Evolutionary conservation across 2,113 vertebrate genomes (phyloP), one percentile per base, ranked within the genome.

Genomic region (Oncorhynchus kisutch): DNA sequence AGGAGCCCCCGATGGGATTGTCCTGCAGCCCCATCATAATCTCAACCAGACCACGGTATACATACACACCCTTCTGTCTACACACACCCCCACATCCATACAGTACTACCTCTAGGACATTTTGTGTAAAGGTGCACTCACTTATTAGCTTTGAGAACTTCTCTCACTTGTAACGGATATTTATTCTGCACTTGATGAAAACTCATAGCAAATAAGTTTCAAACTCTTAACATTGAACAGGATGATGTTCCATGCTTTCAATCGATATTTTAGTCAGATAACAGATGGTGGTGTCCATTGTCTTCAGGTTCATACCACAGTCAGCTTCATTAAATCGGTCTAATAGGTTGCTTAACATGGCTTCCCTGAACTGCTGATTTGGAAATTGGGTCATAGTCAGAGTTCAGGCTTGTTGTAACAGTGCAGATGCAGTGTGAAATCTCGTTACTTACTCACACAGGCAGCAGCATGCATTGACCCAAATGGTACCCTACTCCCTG

Each of bases 21-120:
- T 92, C 18, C 88, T 94, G 62, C 92, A 91, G 24, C 91, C 90
- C 57, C 92, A 93, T 34, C 81, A 78, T 79, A 93, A 89, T 75
- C 87, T 90, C 1, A 91, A 91, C 84, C 89, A 91, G n/a, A 77
- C 73, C 24, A 80, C 73, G 90, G 91, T 92, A 51, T 57, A 60
- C 4, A 14, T 6, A 5, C 8, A 24, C 16, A 71, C 20, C 31
- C 65, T 39, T 31, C 49, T 5, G 9, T 13, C 14, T 39, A 9
- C 48, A 34, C 16, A 31, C 70, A 22, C 16, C 8, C 48, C 4
- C 22, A 39, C 67, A 25, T 22, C 16, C n/a, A 24, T 62, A 24
- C 59, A 62, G 13, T 62, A 57, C 54, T 20, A 5, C n/a, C n/a
- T 62, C n/a, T 22, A 5, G 20, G 22, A 14, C 18, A 57, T 57